Evolutionary conservation across 2,797 vertebrate species (phyloP).

Genomic region (Apogon hyalosoma): DNA sequence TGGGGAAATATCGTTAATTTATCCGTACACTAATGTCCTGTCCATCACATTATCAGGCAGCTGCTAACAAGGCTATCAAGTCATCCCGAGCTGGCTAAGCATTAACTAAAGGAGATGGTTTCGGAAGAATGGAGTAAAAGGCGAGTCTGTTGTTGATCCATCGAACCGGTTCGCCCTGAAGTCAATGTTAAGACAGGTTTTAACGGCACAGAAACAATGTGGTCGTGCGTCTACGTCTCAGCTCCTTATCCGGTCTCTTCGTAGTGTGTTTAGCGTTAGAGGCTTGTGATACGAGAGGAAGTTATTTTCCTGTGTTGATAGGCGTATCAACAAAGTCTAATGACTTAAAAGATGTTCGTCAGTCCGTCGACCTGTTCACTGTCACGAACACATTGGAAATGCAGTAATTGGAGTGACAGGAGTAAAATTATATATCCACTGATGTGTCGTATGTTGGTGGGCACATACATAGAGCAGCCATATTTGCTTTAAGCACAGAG

Average conservation of each 20-base stretch:
- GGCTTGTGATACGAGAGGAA: too few relatives aligned
- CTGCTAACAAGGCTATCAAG: slow-evolving; percentile 22
- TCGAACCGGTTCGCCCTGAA: fast-evolving
- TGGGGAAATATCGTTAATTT: background rate
- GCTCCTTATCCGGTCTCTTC: background rate
- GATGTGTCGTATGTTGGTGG: too few relatives aligned
- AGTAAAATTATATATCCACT: too few relatives aligned
- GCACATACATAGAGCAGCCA: too few relatives aligned
- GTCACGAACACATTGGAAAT: too few relatives aligned
- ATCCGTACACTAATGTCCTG: fast-evolving
- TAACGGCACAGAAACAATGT: background rate
- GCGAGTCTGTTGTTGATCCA: background rate
- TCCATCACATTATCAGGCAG: background rate
- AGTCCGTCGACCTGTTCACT: too few relatives aligned
- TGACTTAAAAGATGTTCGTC: too few relatives aligned
- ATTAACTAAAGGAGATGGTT: background rate
- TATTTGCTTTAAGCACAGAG: too few relatives aligned
- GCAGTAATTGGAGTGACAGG: too few relatives aligned
- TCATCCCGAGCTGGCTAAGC: background rate
- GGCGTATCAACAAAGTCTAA: too few relatives aligned
- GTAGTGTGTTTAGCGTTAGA: background rate
- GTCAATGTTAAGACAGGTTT: background rate
- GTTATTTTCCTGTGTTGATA: background rate
- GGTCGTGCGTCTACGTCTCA: background rate
- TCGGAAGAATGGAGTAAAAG: fast-evolving